Evolutionary conservation across 2,797 vertebrate genomes (phyloP).

Genomic region (Poeciliopsis turneri): DNA sequence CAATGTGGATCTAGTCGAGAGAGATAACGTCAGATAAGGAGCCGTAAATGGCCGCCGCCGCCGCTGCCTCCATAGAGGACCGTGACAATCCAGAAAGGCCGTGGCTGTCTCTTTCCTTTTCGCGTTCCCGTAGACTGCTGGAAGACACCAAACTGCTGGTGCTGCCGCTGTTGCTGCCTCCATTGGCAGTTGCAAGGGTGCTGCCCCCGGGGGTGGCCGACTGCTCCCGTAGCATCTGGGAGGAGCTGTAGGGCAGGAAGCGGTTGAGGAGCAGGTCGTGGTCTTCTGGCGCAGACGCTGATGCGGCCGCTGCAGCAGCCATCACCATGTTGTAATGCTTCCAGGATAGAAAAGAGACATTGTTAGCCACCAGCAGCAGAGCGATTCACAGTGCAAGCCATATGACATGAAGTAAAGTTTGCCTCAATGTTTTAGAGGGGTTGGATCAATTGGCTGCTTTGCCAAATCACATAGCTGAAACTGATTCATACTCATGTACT

Average conservation of each 20-base stretch:
- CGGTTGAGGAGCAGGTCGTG: slow-evolving; percentile 92
- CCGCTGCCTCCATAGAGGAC: slow-evolving; percentile 83
- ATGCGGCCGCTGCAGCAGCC: slow-evolving; percentile 92
- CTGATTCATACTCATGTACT: neutral
- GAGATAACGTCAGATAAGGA: slow-evolving; percentile 98
- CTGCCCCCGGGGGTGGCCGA: slow-evolving; percentile 86
- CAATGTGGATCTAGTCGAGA: slow-evolving; percentile 86
- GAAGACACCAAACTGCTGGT: slow-evolving; percentile 97
- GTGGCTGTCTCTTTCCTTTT: slow-evolving; percentile 86
- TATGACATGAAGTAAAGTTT: no score
- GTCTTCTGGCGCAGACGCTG: slow-evolving; percentile 88
- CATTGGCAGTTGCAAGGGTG: slow-evolving; percentile 84
- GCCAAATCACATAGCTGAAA: neutral
- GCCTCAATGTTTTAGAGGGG: neutral
- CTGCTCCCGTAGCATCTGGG: slow-evolving; percentile 94
- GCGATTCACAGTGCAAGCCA: neutral
- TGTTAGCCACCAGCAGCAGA: neutral
- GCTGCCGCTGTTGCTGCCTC: slow-evolving; percentile 91
- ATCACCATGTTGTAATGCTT: slow-evolving; percentile 98
- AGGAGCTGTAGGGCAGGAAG: slow-evolving; percentile 93
- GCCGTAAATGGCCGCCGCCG: slow-evolving; percentile 92
- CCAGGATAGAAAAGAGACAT: slow-evolving; percentile 5
- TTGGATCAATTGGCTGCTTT: neutral
- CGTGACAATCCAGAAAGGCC: slow-evolving; percentile 83
- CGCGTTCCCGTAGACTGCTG: slow-evolving; percentile 87